Conservation (phyloP, 2,113 vertebrate genomes). For the Excalfactoria chinensis region DNA sequence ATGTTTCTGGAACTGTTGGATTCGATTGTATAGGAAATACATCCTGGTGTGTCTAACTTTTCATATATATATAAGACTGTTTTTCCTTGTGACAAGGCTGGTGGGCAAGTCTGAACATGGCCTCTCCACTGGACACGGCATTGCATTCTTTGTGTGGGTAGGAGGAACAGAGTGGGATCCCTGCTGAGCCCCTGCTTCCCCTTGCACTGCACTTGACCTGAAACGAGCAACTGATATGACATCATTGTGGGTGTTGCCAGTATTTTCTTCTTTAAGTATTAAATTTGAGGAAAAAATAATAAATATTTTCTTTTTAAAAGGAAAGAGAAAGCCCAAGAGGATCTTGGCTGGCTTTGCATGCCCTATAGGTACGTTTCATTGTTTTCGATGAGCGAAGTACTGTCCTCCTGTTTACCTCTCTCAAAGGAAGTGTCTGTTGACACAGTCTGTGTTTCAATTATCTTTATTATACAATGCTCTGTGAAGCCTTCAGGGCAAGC, state of each 20-base stretch:
- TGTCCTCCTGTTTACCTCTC: slow-evolving; percentile 70
- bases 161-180: neutral
- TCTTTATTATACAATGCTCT: slow-evolving; percentile 59
- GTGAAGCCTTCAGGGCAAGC: slow-evolving; percentile 60
- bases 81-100: neutral
- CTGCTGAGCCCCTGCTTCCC: slow-evolving; percentile 22
- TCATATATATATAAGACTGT: neutral
- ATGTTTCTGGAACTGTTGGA: neutral
- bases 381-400: slow-evolving; percentile 68
- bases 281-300: neutral
- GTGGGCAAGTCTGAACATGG: neutral
- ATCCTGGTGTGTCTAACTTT: neutral
- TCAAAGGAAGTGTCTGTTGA: slow-evolving; percentile 75
- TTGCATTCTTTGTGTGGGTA: neutral
- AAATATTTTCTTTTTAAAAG: slow-evolving; percentile 42
- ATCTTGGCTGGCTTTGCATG: slow-evolving; percentile 33
- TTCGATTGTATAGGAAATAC: neutral
- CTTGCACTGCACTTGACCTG: slow-evolving; percentile 51
- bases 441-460: slow-evolving; percentile 65
- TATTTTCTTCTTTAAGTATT: slow-evolving; percentile 42
- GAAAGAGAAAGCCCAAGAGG: slow-evolving; percentile 17
- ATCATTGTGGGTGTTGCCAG: slow-evolving; percentile 33
- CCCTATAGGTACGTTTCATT: slow-evolving; percentile 72
- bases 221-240: slow-evolving; percentile 53
- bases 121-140: neutral